These are phyloP conservation scores for Erpornis zantholeuca DNA, from an alignment of 2,113 vertebrate species.

Conservation along the genomic window DNA sequence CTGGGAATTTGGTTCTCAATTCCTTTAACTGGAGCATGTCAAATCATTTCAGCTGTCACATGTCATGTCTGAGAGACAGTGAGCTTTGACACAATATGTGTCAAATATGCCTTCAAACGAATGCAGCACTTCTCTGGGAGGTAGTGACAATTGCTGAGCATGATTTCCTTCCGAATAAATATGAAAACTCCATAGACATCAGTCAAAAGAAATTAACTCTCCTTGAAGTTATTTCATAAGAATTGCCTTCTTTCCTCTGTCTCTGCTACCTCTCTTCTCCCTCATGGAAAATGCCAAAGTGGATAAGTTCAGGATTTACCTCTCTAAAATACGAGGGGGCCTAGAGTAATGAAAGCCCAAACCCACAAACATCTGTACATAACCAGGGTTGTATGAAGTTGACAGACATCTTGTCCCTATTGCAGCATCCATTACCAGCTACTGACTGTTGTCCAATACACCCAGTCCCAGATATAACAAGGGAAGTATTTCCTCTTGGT, in stretches of 20 bases:
- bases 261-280: not conserved
- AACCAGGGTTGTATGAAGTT: not conserved
- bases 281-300: not conserved
- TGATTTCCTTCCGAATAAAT: not conserved
- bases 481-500: not conserved
- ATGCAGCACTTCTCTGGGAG: not conserved
- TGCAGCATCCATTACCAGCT: not conserved
- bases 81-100: slow-evolving; percentile 1
- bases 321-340: not conserved
- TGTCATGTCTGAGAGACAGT: not conserved
- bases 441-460: not conserved
- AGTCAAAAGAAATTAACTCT: slow-evolving; percentile 12
- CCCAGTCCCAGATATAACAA: not conserved
- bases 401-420: not conserved
- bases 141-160: not conserved
- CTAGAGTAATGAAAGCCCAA: not conserved
- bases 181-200: not conserved
- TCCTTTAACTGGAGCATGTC: not conserved
- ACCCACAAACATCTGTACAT: not conserved
- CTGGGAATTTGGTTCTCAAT: not conserved
- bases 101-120: not conserved
- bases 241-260: not conserved
- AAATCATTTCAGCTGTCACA: slow-evolving; percentile 23
- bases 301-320: not conserved
- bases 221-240: not conserved